Conservation (phyloP, 2,888 invertebrate genomes). For the Megalurothrips usitatus region DNA sequence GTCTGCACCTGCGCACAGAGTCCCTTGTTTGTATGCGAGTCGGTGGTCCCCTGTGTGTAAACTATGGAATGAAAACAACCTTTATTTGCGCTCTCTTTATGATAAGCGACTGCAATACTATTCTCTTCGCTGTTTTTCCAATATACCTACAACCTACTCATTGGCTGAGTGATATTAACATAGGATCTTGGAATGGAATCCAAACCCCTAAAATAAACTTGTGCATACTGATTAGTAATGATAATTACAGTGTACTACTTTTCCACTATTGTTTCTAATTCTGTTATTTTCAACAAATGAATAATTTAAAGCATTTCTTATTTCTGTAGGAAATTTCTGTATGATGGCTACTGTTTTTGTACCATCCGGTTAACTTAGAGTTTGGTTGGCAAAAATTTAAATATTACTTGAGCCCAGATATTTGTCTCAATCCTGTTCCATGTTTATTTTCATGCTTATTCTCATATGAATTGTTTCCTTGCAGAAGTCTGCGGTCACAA, state of each 20-base stretch:
- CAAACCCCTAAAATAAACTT: too few species aligned
- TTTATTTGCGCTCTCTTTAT: background rate
- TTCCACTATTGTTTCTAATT: background rate
- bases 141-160: too few species aligned
- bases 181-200: too few species aligned
- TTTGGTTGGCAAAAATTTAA: background rate
- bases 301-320: background rate
- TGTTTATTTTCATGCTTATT: background rate
- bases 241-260: too few species aligned
- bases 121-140: too few species aligned
- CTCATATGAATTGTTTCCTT: background rate
- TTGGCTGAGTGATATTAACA: too few species aligned
- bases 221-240: too few species aligned
- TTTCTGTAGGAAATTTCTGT: too few species aligned
- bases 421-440: background rate
- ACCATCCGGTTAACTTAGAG: too few species aligned
- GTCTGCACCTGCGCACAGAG: background rate
- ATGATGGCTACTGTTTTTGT: too few species aligned
- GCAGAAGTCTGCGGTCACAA: background rate
- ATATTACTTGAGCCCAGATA: background rate
- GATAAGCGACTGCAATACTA: too few species aligned
- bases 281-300: background rate
- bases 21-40: background rate
- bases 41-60: background rate
- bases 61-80: slow-evolving; percentile 12